These are phyloP conservation scores for Symphodus melops DNA, from an alignment of 2,113 vertebrate species.

Conservation along the genomic window DNA sequence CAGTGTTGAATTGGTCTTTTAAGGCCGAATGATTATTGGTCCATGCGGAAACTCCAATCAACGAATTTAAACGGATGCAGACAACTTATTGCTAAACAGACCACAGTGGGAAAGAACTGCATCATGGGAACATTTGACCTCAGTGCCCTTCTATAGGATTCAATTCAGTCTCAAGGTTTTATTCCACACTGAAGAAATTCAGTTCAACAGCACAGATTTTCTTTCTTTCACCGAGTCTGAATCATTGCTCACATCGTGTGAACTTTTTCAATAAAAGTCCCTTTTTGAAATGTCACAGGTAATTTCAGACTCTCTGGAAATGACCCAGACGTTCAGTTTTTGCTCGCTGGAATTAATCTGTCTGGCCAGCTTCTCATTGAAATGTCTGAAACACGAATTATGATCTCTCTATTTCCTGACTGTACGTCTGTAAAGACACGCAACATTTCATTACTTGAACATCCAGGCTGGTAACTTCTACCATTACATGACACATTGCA, in stretches of 20 bases:
- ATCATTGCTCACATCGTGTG: neutral
- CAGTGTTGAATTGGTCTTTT: no score
- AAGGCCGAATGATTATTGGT: no score
- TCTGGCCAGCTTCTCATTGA: neutral
- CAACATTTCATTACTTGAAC: no score
- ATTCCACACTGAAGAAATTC: neutral
- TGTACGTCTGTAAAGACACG: neutral
- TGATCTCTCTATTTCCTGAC: neutral
- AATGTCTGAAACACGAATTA: neutral
- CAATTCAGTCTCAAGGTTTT: neutral
- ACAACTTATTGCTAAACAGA: neutral
- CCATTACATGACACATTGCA: no score
- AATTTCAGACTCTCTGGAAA: slow-evolving; percentile 3
- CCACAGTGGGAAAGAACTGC: neutral
- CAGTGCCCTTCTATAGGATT: neutral
- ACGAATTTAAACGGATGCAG: slow-evolving; percentile 6
- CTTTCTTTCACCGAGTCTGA: neutral
- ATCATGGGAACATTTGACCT: slow-evolving; percentile 10
- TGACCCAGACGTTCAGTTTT: neutral
- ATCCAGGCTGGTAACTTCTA: no score
- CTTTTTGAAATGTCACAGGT: slow-evolving; percentile 37
- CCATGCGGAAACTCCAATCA: neutral
- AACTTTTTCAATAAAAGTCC: slow-evolving; percentile 12
- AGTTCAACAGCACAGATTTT: no score
- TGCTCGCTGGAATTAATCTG: neutral